These are phyloP conservation scores for Rhaphigaster nebulosa DNA, from an alignment of 2,888 invertebrate species.

Conservation along the genomic window DNA sequence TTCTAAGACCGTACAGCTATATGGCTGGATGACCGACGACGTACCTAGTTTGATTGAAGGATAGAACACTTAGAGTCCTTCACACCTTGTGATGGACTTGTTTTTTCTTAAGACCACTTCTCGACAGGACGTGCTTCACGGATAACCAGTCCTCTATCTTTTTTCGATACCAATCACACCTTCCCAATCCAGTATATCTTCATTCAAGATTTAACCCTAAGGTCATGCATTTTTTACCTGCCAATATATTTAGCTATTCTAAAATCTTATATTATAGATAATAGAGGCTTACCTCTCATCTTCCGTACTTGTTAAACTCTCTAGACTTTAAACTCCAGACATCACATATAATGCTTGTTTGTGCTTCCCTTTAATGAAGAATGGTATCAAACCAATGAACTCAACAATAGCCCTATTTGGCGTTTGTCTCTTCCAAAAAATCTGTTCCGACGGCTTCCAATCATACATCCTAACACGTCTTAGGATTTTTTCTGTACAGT, in stretches of 20 bases:
- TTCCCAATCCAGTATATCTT: not conserved
- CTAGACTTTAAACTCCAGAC: not conserved
- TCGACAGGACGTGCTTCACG: constrained; percentile 23
- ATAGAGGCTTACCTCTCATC: too few relatives aligned
- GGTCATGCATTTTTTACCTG: not conserved
- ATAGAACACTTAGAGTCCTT: not conserved
- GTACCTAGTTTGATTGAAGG: not conserved
- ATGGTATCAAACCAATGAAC: too few relatives aligned
- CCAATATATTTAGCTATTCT: not conserved
- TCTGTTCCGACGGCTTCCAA: too few relatives aligned
- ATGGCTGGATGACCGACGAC: not conserved
- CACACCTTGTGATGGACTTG: not conserved
- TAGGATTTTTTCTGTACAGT: too few relatives aligned
- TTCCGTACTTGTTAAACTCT: too few relatives aligned
- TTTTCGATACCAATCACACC: not conserved
- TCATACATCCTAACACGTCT: too few relatives aligned
- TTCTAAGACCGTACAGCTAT: too few relatives aligned
- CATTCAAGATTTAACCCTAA: not conserved
- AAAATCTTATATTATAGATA: not conserved
- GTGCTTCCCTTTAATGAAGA: too few relatives aligned
- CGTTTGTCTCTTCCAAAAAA: too few relatives aligned
- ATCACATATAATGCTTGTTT: too few relatives aligned
- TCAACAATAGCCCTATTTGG: too few relatives aligned
- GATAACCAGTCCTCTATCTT: not conserved
- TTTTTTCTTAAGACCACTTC: constrained; percentile 12